phyloP scores from a whole-genome alignment of 2,888 invertebrate genomes.

The Eugnorisma glareosa region DNA sequence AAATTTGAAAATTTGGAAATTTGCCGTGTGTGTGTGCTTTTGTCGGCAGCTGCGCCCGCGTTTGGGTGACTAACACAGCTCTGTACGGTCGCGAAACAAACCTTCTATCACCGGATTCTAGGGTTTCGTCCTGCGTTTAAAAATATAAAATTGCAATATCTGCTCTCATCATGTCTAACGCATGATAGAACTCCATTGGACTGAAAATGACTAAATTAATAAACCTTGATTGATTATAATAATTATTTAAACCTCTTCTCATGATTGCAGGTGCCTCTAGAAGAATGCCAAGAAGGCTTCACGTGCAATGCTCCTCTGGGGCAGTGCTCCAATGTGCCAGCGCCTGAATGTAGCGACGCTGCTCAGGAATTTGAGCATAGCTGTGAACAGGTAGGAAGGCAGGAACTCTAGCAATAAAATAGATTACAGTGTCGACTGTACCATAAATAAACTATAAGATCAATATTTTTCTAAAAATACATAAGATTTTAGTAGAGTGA shows the following conservation, averaged over 20 bases:
- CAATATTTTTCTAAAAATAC: not conserved
- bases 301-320: slow-evolving; percentile 84
- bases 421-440: not conserved
- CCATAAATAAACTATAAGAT: not conserved
- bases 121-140: too few species aligned
- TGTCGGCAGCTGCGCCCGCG: not conserved
- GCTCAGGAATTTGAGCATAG: slow-evolving; percentile 76
- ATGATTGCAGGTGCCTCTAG: slow-evolving; percentile 80
- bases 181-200: not conserved
- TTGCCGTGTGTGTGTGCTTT: not conserved
- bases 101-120: too few species aligned
- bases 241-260: not conserved
- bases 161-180: too few species aligned
- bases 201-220: not conserved
- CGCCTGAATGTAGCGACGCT: slow-evolving; percentile 80
- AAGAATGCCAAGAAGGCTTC: slow-evolving; percentile 76
- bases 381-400: slow-evolving; percentile 87
- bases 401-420: slow-evolving; percentile 11
- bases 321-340: slow-evolving; percentile 77
- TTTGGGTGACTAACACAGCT: not conserved
- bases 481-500: not conserved
- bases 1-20: too few species aligned
- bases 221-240: too few species aligned
- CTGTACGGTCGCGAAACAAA: too few species aligned
- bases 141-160: not conserved